Evolutionary conservation across 2,888 invertebrate species (phyloP), one percentile per base, ranked within the genome.

Genomic region (Caenorhabditis sp.): DNA sequence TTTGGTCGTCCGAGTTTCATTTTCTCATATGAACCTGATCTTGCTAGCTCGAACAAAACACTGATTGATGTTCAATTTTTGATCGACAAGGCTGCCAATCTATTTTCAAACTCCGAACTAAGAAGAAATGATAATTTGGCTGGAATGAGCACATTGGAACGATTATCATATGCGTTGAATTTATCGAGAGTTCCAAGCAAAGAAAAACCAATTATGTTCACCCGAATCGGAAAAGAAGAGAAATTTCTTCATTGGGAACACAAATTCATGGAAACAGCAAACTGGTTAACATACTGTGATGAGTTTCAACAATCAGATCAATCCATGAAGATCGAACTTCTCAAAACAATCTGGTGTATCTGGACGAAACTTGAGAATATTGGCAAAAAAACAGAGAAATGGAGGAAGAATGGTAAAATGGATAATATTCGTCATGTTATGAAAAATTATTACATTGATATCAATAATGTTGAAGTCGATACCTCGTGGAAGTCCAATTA

Each of bases 401-500:
- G 43, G 17, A 43, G 5, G 17, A 66, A 0, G 73, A 74, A 36
- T 43, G 21, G 21, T 21, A 20, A 31, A 23, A 27, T 31, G 5
- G 43, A 54, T 1, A 27, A 53, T 38, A 36, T 53, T 4, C n/a
- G 21, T 21, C 43, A 43, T 17, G 7, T 7, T 17, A 43, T 17
- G 17, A 43, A 14, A 12, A 43, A 43, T 43, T 3, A 10, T 43
- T 43, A 43, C 14, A 43, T 43, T 43, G 43, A 43, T 43, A 14
- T 43, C 14, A 2, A 43, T 3, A 43, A 43, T 3, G 10, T 43
- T 43, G 43, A 43, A 43, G 3, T 43, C 8, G 43, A 43, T 43
- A 7, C 7, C 3, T 12, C 43, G 12, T 43, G 43, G 43, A 43
- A 10, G 43, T 43, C 43, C 5, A 43, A 43, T 43, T 43, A 43